Evolutionary conservation across 2,113 vertebrate species (phyloP), one percentile per base, ranked within the genome.

Genomic region (Hemiscyllium ocellatum): DNA sequence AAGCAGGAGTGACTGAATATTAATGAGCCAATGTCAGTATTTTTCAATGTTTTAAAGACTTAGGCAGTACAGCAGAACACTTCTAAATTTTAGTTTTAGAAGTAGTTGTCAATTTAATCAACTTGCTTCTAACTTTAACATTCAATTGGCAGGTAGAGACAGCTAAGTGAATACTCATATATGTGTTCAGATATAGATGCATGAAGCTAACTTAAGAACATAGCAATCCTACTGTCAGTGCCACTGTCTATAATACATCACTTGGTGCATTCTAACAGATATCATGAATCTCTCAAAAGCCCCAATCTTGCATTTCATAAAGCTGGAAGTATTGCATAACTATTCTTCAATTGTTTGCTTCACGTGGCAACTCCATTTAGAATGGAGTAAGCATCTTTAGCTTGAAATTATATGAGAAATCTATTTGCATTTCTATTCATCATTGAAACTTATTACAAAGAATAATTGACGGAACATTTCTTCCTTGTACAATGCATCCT

Each of bases 101-200:
- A 93, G 65, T 93, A 61, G 89, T 17, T 93, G 89, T 17, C 89
- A 93, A 91, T 37, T 68, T 66, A 66, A 93, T 37, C 65, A 93
- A 33, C 65, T 66, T n/a, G 61, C 22, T 93, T 65, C 89, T 68
- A n/a, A n/a, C 61, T 20, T 66, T 66, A 93, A 66, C 33, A 66
- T 33, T 33, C n/a, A 91, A 66, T 68, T 93, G 65, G 37, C 56
- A 66, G 80, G 7, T 83, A 1, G 33, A 93, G 33, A 33, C 20
- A n/a, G 37, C 29, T 26, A 13, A 13, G 12, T 61, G 61, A 13
- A 42, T 61, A 5, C 33, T 56, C 22, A 3, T 15, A n/a, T 33
- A 37, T 66, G 33, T 68, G n/a, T n/a, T 91, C 66, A n/a, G 65
- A 8, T 65, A 65, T 65, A 91, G 56, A 66, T 47, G n/a, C 56